Conservation (phyloP, 2,113 vertebrate species). For the Rhea pennata region DNA sequence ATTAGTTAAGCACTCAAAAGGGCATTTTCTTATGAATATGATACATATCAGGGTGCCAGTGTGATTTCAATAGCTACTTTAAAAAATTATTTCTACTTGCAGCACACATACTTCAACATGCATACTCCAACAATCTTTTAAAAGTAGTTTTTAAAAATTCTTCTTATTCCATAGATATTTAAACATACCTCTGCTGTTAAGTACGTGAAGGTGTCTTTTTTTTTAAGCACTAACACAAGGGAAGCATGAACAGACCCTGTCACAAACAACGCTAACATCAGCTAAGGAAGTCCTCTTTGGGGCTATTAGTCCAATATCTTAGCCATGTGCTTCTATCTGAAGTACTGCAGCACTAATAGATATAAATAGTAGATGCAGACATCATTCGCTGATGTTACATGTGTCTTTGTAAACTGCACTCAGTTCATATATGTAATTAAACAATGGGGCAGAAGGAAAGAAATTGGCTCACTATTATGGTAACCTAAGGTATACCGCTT, state of each 20-base stretch:
- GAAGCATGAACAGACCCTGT: not conserved
- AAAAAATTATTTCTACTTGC: not conserved
- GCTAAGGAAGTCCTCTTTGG: not conserved
- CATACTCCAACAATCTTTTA: not conserved
- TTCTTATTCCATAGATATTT: slow-evolving; percentile 22
- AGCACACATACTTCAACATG: not conserved
- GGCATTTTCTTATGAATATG: not conserved
- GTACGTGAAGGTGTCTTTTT: not conserved
- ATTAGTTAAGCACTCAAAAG: not conserved
- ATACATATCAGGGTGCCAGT: not conserved
- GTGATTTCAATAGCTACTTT: not conserved
- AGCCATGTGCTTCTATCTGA: not conserved
- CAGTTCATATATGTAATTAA: not conserved
- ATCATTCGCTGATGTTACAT: not conserved
- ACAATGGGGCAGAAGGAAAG: not conserved
- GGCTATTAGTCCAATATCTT: not conserved
- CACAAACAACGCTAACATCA: not conserved
- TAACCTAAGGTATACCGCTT: not conserved
- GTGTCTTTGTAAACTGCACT: not conserved
- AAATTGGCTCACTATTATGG: not conserved
- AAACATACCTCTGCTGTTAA: not conserved
- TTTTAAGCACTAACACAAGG: not conserved
- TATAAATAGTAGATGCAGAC: not conserved
- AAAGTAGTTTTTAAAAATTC: not conserved
- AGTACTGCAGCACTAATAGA: not conserved